phyloP scores from a whole-genome alignment of 2,797 vertebrate species.

The Epinephelus awoara region DNA sequence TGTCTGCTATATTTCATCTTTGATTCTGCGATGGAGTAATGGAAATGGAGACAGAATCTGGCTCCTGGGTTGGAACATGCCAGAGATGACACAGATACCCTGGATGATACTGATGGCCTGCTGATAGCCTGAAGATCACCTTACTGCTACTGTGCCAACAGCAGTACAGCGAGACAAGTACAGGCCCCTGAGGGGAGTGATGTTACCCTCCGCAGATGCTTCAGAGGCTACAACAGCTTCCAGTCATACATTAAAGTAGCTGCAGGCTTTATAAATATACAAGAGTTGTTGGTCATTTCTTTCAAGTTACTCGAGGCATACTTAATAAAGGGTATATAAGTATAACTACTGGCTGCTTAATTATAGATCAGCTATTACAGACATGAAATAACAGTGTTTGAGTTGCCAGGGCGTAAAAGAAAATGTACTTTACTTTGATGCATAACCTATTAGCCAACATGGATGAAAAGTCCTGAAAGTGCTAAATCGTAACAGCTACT shows the following conservation, averaged over 20 bases:
- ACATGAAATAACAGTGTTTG: too few species aligned
- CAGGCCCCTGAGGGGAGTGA: constrained; percentile 56
- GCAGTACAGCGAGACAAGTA: constrained; percentile 46
- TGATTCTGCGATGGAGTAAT: constrained; percentile 69
- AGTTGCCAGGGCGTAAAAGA: not conserved
- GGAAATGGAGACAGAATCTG: constrained; percentile 71
- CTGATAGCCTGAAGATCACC: constrained; percentile 77
- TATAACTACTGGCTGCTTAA: too few species aligned
- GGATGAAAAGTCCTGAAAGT: not conserved
- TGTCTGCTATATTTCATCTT: constrained; percentile 66
- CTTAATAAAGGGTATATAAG: not conserved
- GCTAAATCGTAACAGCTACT: not conserved
- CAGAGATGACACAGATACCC: constrained; percentile 80
- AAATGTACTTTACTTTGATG: constrained; percentile 17
- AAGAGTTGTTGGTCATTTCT: not conserved
- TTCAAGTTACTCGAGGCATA: not conserved
- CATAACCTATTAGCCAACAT: not conserved
- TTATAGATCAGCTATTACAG: too few species aligned
- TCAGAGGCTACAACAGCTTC: constrained; percentile 49
- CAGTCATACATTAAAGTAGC: constrained; percentile 40
- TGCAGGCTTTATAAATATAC: constrained; percentile 44
- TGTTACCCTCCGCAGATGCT: constrained; percentile 57
- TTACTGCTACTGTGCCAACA: constrained; percentile 74
- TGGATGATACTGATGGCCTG: constrained; percentile 75
- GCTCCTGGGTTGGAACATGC: constrained; percentile 75